These are phyloP conservation scores for Podilymbus podiceps DNA, from an alignment of 2,113 vertebrate genomes.

Conservation along the genomic window DNA sequence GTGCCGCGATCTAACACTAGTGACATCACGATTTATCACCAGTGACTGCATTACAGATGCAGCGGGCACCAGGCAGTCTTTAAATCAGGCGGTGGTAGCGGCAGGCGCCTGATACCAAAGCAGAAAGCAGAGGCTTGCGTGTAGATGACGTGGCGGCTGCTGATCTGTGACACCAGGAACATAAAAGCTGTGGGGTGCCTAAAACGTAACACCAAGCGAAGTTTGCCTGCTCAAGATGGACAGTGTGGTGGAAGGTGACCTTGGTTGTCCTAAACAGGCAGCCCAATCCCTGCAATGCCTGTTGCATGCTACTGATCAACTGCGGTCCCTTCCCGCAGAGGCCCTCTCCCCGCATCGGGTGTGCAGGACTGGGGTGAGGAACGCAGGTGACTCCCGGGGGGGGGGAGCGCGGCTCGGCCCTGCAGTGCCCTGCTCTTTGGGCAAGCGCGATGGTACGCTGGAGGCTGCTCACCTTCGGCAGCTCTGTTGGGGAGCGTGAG, in stretches of 20 bases:
- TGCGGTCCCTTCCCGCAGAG: background rate
- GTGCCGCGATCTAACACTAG: background rate
- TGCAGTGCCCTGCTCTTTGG: background rate
- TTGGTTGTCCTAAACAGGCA: background rate
- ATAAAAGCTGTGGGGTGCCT: background rate
- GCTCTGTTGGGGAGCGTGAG: background rate
- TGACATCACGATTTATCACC: slow-evolving; percentile 26
- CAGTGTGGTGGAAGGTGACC: background rate
- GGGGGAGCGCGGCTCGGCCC: background rate
- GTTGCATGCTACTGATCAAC: background rate
- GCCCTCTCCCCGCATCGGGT: background rate
- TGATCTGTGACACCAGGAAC: background rate
- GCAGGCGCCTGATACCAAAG: background rate
- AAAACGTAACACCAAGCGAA: background rate
- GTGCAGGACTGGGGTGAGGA: background rate
- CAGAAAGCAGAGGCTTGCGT: background rate
- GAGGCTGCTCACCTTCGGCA: background rate
- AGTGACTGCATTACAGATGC: background rate
- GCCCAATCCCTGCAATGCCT: background rate
- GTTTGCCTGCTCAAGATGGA: background rate
- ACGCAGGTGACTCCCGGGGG: background rate
- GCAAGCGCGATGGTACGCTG: background rate
- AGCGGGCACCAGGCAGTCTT: background rate
- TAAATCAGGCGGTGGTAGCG: background rate
- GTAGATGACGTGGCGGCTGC: background rate